Percentiles rank a stretch among this genome's conserved stretches.
Conservation (phyloP, 2,888 invertebrate genomes). For the Pyrgus malvae region DNA sequence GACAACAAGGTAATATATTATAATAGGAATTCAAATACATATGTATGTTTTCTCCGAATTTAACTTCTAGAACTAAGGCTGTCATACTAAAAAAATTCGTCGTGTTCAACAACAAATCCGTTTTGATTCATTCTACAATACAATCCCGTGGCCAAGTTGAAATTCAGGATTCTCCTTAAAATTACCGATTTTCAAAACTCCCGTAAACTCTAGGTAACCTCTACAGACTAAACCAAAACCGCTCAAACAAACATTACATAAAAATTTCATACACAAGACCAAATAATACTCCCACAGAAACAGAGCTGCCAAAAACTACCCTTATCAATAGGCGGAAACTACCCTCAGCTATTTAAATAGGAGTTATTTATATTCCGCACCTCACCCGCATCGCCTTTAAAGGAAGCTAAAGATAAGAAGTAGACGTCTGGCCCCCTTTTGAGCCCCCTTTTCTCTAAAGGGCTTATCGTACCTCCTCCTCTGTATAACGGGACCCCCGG, state of each 20-base stretch:
- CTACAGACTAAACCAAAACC: no score
- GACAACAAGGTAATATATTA: no score
- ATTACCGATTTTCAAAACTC: no score
- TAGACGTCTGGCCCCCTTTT: conserved; percentile 54
- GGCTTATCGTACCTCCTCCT: conserved; percentile 75
- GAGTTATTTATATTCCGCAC: conserved; percentile 18
- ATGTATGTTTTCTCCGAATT: no score
- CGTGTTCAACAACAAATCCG: no score
- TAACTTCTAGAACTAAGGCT: no score
- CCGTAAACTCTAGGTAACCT: no score
- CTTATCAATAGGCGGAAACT: conserved; percentile 26
- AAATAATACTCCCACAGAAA: background rate
- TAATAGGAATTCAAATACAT: no score
- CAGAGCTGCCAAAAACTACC: conserved; percentile 12
- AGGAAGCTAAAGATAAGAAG: conserved; percentile 76
- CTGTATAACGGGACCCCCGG: conserved; percentile 71
- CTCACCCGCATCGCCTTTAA: conserved; percentile 43
- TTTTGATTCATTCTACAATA: no score
- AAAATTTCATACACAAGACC: background rate
- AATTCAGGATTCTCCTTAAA: no score
- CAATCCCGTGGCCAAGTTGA: no score
- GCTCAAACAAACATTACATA: background rate
- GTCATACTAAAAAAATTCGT: no score
- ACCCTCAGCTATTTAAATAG: conserved; percentile 8
- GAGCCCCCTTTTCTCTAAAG: conserved; percentile 52